Conservation (phyloP, 2,888 invertebrate genomes). For the Sesia apiformis region DNA sequence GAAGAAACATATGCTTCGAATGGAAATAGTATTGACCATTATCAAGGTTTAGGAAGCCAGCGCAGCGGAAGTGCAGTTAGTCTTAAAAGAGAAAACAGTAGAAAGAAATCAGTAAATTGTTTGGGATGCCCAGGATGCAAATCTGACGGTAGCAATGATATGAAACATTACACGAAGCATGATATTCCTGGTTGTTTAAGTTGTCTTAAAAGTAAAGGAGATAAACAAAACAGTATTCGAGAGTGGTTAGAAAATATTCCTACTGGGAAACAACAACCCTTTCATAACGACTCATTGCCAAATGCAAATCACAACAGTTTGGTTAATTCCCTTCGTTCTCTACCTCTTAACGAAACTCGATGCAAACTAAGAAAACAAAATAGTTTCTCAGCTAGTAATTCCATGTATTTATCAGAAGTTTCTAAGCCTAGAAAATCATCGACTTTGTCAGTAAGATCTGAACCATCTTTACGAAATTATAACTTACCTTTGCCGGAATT, state of each 20-base stretch:
- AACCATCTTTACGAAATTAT: slow-evolving; percentile 50
- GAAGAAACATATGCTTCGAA: slow-evolving; percentile 76
- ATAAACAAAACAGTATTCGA: slow-evolving; percentile 82
- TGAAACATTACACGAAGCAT: slow-evolving; percentile 53
- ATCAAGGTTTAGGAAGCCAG: slow-evolving; percentile 64
- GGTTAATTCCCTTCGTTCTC: slow-evolving; percentile 46
- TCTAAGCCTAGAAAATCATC: slow-evolving; percentile 36
- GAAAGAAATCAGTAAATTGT: slow-evolving; percentile 65
- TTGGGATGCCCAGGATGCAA: slow-evolving; percentile 81
- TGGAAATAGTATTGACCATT: slow-evolving; percentile 65
- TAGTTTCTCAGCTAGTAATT: slow-evolving; percentile 43
- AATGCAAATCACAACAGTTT: slow-evolving; percentile 32
- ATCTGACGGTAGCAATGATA: slow-evolving; percentile 33
- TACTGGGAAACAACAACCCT: slow-evolving; percentile 35
- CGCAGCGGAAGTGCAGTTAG: slow-evolving; percentile 72
- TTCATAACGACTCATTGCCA: slow-evolving; percentile 35
- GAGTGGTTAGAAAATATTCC: slow-evolving; percentile 86
- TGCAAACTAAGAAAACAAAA: slow-evolving; percentile 48
- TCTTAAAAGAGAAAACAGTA: slow-evolving; percentile 76
- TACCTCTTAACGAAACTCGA: slow-evolving; percentile 35
- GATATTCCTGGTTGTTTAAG: slow-evolving; percentile 66
- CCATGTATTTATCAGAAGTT: slow-evolving; percentile 33
- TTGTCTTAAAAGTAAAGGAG: slow-evolving; percentile 74
- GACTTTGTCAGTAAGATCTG: slow-evolving; percentile 58
- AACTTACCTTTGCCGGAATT: slow-evolving; percentile 60